Percentiles rank a stretch among this genome's conserved stretches.
Evolutionary conservation across 2,797 vertebrate species (phyloP).

Genomic region (Anguilla obscura): DNA sequence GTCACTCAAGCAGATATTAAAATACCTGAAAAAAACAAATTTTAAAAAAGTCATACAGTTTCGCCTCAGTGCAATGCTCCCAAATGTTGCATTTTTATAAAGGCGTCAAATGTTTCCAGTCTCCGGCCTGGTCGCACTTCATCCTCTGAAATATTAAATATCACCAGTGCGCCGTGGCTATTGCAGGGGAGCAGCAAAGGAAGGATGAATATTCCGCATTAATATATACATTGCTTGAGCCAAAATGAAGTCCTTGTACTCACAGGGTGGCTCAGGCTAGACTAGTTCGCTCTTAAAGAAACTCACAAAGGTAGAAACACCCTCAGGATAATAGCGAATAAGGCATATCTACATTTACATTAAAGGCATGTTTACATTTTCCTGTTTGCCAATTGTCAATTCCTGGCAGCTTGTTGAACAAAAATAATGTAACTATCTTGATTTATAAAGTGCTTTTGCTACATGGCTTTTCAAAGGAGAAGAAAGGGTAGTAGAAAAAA

Average conservation of each 20-base stretch:
- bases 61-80: not conserved
- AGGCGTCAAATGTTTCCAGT: not conserved
- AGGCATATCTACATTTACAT: not conserved
- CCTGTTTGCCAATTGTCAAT: not conserved
- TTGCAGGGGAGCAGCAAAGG: conserved; percentile 39
- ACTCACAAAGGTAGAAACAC: not conserved
- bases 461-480: not conserved
- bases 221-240: conserved; percentile 44
- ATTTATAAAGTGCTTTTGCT: too few relatives aligned
- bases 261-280: not conserved
- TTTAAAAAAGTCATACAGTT: not conserved
- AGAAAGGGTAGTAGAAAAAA: not conserved
- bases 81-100: not conserved
- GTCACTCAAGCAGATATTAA: conserved; percentile 24
- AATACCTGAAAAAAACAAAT: not conserved
- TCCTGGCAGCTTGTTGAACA: too few relatives aligned
- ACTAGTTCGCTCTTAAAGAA: not conserved
- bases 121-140: not conserved
- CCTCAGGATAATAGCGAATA: too few relatives aligned
- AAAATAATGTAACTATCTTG: too few relatives aligned
- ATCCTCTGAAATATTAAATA: conserved; percentile 8
- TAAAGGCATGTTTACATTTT: too few relatives aligned
- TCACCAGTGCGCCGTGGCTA: not conserved
- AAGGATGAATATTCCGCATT: conserved; percentile 30
- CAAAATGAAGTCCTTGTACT: conserved; percentile 59